Percentiles rank a stretch among this genome's conserved stretches.
phyloP scores from a whole-genome alignment of 2,113 vertebrate genomes.

The Seriola quinqueradiata region DNA sequence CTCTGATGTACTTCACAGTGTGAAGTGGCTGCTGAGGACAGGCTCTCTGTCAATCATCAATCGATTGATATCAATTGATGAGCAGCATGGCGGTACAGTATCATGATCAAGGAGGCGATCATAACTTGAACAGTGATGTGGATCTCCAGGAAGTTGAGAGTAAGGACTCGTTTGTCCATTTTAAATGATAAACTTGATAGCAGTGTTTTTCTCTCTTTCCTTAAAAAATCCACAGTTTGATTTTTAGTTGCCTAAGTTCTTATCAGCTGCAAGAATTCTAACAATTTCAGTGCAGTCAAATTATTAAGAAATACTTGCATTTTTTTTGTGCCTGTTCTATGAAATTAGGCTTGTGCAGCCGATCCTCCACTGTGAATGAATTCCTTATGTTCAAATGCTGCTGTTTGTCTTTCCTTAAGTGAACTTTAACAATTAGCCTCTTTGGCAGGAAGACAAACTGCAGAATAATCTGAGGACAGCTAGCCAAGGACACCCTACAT shows the following conservation, averaged over 20 bases:
- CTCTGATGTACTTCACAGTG: slow-evolving; percentile 27
- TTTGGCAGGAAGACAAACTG: slow-evolving; percentile 3
- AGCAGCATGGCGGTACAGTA: not conserved
- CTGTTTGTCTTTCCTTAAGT: slow-evolving; percentile 28
- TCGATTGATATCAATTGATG: not conserved
- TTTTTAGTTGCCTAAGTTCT: slow-evolving; percentile 13
- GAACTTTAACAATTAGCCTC: slow-evolving; percentile 15
- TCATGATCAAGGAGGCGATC: not conserved
- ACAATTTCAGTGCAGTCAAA: not conserved
- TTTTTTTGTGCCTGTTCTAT: slow-evolving; percentile 1
- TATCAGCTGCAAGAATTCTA: slow-evolving; percentile 28
- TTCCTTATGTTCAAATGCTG: not conserved
- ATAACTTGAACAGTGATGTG: not conserved
- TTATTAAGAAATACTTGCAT: slow-evolving; percentile 7
- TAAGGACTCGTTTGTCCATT: not conserved
- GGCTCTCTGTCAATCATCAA: slow-evolving; percentile 11
- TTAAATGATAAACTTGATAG: not conserved
- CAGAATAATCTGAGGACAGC: slow-evolving; percentile 7
- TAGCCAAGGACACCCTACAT: slow-evolving; percentile 15
- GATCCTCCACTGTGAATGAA: not conserved
- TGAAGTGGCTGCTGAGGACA: slow-evolving; percentile 7
- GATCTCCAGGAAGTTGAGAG: not conserved
- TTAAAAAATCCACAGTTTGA: not conserved
- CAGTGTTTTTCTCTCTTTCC: not conserved
- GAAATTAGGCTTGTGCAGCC: not conserved